These are phyloP conservation scores for Lasioglossum morio DNA, from an alignment of 2,888 invertebrate species.

Conservation along the genomic window DNA sequence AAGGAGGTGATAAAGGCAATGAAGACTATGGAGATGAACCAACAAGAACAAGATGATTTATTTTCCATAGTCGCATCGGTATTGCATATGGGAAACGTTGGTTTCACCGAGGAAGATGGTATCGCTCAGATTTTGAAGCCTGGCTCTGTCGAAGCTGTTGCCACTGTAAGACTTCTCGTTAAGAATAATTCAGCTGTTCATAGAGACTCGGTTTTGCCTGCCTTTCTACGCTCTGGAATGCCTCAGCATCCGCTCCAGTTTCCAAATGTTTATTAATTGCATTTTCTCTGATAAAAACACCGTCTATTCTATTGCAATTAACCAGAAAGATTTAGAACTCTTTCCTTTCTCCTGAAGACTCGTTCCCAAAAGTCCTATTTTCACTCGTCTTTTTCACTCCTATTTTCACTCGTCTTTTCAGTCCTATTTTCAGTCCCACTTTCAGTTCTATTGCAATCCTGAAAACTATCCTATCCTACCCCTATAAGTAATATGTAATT, in stretches of 20 bases:
- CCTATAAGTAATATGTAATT: background rate
- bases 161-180: slow-evolving; percentile 86
- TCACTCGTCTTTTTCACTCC: too few relatives aligned
- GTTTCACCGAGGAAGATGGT: slow-evolving; percentile 91
- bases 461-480: too few relatives aligned
- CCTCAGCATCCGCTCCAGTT: background rate
- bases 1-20: slow-evolving; percentile 90
- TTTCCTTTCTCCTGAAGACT: background rate
- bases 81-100: slow-evolving; percentile 94
- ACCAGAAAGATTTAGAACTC: background rate
- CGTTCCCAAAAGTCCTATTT: too few relatives aligned
- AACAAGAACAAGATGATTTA: slow-evolving; percentile 90
- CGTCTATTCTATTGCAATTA: background rate
- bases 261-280: background rate
- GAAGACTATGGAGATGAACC: slow-evolving; percentile 91
- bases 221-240: background rate
- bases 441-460: too few relatives aligned
- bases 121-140: slow-evolving; percentile 89
- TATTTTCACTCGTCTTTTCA: too few relatives aligned
- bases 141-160: slow-evolving; percentile 88
- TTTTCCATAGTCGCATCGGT: slow-evolving; percentile 94
- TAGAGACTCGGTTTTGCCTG: background rate
- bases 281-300: slow-evolving; percentile 1
- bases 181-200: background rate
- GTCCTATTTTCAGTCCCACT: too few relatives aligned